Percentiles rank a stretch among this genome's conserved stretches.
These are phyloP conservation scores for Ophonus ardosiacus DNA, from an alignment of 2,888 invertebrate species.

Conservation along the genomic window DNA sequence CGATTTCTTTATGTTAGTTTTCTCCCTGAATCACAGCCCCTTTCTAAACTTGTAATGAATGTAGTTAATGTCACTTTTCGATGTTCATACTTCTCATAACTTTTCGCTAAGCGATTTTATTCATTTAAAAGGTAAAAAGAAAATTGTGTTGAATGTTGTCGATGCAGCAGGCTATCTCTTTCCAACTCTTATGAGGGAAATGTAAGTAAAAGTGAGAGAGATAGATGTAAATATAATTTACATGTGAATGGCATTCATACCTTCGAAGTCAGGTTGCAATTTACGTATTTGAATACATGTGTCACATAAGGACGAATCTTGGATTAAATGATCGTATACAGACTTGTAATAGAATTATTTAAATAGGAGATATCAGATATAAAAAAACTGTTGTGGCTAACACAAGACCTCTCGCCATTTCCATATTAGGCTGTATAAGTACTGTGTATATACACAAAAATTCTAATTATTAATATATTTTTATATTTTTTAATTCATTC, in stretches of 20 bases:
- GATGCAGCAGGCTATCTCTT: conserved; percentile 35
- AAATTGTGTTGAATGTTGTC: conserved; percentile 42
- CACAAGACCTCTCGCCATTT: too few relatives aligned
- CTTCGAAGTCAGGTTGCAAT: conserved; percentile 47
- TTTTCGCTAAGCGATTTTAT: conserved; percentile 48
- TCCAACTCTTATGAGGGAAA: background rate
- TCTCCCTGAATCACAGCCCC: too few relatives aligned
- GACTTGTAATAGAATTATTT: background rate
- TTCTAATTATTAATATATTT: too few relatives aligned
- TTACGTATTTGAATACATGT: conserved; percentile 58
- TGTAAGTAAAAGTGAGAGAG: conserved; percentile 5
- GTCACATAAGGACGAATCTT: conserved; percentile 45
- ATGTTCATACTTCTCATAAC: conserved; percentile 23
- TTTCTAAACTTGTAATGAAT: background rate
- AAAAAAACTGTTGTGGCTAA: too few relatives aligned
- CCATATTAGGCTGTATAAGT: too few relatives aligned
- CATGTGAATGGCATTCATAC: conserved; percentile 55
- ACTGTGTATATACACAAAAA: too few relatives aligned
- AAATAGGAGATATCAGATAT: background rate
- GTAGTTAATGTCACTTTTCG: background rate
- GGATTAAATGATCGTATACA: conserved; percentile 48
- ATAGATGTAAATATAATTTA: conserved; percentile 55
- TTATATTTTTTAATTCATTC: too few relatives aligned
- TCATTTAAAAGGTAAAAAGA: conserved; percentile 45
- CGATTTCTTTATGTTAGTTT: background rate